A percentile compares a stretch with the other conserved stretches of the same genome.
phyloP scores from a whole-genome alignment of 2,888 invertebrate species.

The Abrostola tripartita region DNA sequence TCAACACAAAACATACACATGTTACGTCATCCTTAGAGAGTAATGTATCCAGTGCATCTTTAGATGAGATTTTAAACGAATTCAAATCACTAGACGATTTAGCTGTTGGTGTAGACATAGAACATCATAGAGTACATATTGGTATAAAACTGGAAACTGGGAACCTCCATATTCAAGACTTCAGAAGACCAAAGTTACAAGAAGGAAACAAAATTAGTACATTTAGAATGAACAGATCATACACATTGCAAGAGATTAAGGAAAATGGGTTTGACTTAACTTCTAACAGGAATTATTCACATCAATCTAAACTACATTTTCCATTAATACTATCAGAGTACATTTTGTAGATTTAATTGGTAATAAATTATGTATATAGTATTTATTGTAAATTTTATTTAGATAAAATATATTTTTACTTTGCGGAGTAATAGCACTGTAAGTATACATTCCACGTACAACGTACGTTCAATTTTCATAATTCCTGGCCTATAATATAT shows the following conservation, averaged over 20 bases:
- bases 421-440: too few relatives aligned
- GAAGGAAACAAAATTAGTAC: constrained; percentile 62
- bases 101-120: constrained; percentile 52
- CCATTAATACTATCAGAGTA: constrained; percentile 76
- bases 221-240: constrained; percentile 68
- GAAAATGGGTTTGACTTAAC: constrained; percentile 69
- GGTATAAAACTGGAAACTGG: constrained; percentile 28
- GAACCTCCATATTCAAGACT: constrained; percentile 73
- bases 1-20: constrained; percentile 64
- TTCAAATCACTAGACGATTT: constrained; percentile 74
- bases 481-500: too few relatives aligned
- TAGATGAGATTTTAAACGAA: constrained; percentile 73
- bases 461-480: too few relatives aligned
- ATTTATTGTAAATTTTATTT: constrained; percentile 41
- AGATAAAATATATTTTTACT: background rate
- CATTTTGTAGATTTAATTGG: constrained; percentile 68
- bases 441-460: too few relatives aligned
- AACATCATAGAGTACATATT: constrained; percentile 14
- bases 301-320: constrained; percentile 62
- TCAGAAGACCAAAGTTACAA: constrained; percentile 71
- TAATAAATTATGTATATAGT: constrained; percentile 50
- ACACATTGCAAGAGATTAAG: constrained; percentile 72
- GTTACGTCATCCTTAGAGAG: constrained; percentile 56
- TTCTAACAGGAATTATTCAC: constrained; percentile 51
- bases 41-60: constrained; percentile 54